A percentile compares a stretch with the other conserved stretches of the same genome.
These are phyloP conservation scores for Oncorhynchus nerka DNA, from an alignment of 2,113 vertebrate genomes.

Conservation along the genomic window DNA sequence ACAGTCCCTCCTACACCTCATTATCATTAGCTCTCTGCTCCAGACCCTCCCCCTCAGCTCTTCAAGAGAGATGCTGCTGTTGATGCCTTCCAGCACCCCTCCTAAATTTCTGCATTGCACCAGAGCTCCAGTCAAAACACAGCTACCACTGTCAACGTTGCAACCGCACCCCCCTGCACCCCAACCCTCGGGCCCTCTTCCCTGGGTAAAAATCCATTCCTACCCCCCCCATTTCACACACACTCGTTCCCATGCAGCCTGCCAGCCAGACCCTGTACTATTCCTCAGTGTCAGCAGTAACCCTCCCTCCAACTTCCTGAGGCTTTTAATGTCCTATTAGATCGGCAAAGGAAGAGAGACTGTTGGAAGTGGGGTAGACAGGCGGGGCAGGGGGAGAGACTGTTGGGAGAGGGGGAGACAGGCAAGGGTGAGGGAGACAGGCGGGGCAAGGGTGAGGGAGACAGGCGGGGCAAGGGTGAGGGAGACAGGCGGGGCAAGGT, in stretches of 20 bases:
- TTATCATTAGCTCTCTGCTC: neutral
- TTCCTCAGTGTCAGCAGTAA: constrained; percentile 58
- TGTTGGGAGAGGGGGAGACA: constrained; percentile 3
- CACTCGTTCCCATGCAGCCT: constrained; percentile 31
- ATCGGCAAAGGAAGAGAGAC: constrained; percentile 17
- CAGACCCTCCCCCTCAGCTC: neutral
- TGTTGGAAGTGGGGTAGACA: constrained; percentile 4
- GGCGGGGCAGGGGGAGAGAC: constrained; percentile 2
- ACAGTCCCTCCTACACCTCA: neutral
- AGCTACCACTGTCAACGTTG: constrained; percentile 35
- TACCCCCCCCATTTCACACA: constrained; percentile 4
- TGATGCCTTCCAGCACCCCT: constrained; percentile 8
- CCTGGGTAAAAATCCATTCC: constrained; percentile 40
- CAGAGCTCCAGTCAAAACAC: constrained; percentile 46
- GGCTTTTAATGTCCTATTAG: constrained; percentile 66
- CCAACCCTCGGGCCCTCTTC: constrained; percentile 20
- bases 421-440: too few relatives aligned
- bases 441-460: too few relatives aligned
- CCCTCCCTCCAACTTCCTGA: constrained; percentile 9
- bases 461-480: too few relatives aligned
- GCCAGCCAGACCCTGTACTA: constrained; percentile 1
- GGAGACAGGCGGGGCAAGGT: too few relatives aligned
- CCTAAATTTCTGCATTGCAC: constrained; percentile 35
- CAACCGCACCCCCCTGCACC: constrained; percentile 26
- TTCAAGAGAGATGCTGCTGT: constrained; percentile 3